phyloP scores from a whole-genome alignment of 2,888 invertebrate species.

The Schizaphis graminum region DNA sequence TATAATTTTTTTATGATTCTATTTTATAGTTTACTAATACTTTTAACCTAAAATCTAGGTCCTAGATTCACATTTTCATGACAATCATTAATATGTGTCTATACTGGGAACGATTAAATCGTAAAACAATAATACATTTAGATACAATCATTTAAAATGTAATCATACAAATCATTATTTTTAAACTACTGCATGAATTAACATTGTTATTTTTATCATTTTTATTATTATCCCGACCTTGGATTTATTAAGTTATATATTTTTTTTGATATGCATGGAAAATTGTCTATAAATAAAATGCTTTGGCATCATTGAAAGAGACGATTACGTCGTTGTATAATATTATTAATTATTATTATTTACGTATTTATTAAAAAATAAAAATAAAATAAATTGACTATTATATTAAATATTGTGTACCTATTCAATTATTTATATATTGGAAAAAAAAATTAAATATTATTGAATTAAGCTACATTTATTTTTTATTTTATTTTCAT shows the following conservation, averaged over 20 bases:
- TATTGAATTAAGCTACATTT: neutral
- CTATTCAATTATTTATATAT: neutral
- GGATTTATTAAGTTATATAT: neutral
- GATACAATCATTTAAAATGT: neutral
- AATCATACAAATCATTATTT: neutral
- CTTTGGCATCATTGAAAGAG: constrained; percentile 35
- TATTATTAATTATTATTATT: neutral
- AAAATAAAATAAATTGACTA: neutral
- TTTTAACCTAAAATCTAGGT: neutral
- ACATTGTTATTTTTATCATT: neutral
- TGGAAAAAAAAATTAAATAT: neutral
- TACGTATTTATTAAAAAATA: neutral
- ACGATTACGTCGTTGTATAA: neutral
- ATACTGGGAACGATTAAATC: neutral
- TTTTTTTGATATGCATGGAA: constrained; percentile 23
- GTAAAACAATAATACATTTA: neutral
- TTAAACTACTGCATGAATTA: neutral
- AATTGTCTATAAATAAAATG: constrained; percentile 49
- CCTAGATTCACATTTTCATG: neutral
- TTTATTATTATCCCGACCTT: constrained; percentile 15
- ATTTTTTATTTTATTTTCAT: neutral
- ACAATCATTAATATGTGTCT: neutral
- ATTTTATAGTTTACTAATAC: neutral
- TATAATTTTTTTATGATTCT: neutral
- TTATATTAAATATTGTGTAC: neutral